Conservation (phyloP, 2,797 vertebrate species). For the Pelobates cultripes region DNA sequence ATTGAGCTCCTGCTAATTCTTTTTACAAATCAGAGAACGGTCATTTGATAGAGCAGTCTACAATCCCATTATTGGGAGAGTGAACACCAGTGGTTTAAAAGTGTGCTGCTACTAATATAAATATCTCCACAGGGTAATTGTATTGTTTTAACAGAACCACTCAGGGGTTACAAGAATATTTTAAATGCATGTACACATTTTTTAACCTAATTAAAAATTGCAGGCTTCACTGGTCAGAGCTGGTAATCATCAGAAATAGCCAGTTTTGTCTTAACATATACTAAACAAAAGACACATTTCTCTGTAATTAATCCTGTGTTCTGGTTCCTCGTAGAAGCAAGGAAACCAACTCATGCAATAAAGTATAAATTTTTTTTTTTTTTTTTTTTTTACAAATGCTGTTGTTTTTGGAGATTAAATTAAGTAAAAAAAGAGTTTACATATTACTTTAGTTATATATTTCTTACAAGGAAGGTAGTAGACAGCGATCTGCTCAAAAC, state of each 20-base stretch:
- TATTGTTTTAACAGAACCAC: neutral
- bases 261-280: too few relatives aligned
- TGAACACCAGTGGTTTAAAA: neutral
- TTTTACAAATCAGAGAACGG: conserved; percentile 1
- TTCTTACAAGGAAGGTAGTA: too few relatives aligned
- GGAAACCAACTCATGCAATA: too few relatives aligned
- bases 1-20: neutral
- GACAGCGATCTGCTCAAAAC: too few relatives aligned
- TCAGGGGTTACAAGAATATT: neutral
- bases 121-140: conserved; percentile 2
- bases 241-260: neutral
- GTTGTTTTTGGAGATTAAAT: too few relatives aligned
- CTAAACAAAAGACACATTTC: too few relatives aligned
- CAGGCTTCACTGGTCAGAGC: neutral
- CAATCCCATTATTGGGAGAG: conserved; percentile 7
- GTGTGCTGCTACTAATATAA: conserved; percentile 12
- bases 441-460: too few relatives aligned
- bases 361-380: too few relatives aligned
- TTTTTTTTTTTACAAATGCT: too few relatives aligned
- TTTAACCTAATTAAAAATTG: neutral
- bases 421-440: too few relatives aligned
- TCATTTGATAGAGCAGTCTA: neutral
- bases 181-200: neutral
- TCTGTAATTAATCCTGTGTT: too few relatives aligned
- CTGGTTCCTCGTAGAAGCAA: too few relatives aligned